Base-by-base conservation (phyloP, 2,113 vertebrate genomes). In the Nothobranchius kuhntae region DNA sequence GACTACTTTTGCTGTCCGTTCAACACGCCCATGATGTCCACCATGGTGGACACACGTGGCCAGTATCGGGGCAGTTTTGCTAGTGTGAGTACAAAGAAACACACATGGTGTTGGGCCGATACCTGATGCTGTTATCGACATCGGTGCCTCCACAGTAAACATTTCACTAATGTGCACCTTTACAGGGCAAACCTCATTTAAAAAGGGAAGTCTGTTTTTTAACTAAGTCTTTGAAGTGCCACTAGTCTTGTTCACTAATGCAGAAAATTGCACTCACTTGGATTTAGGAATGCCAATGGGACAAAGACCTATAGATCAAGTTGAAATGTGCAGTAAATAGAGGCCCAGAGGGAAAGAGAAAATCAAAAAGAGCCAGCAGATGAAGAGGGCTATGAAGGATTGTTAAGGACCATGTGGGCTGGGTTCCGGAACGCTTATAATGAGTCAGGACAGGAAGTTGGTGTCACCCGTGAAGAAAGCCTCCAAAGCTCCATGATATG, bases 401-500 rank as follows among this genome's bases (percentile, higher is more conserved):
- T 42, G 51, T 71, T 21, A 1, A 30, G 48, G 79, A 79, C 53
- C 66, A 71, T 75, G 83, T 82, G 73, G 68, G 75, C 59, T 12
- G 67, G 47, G 58, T 66, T 81, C 50, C 77, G 78, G 71, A 65
- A 81, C 81, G 83, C 69, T 61, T 40, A n/a, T 77, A 61, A 73
- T 88, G 84, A 88, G 67, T 90, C 84, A 87, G 68, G 80, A 84
- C 90, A 89, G 88, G 88, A 90, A 90, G 88, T 71, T 71, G 38
- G 61, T 76, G 57, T 58, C 53, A 21, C 52, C 80, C 81, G 75
- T 47, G 69, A 75, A 77, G 63, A 85, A 84, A 65, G 78, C 53
- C 84, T 84, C 72, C 56, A 57, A 55, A 78, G 67, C 71, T 73
- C 61, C 52, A 46, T 56, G 72, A 86, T 70, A 58, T 35, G 82